Evolutionary conservation across 1,140 invertebrate genomes (phyloP).

Genomic region (Hormaphis cornu): DNA sequence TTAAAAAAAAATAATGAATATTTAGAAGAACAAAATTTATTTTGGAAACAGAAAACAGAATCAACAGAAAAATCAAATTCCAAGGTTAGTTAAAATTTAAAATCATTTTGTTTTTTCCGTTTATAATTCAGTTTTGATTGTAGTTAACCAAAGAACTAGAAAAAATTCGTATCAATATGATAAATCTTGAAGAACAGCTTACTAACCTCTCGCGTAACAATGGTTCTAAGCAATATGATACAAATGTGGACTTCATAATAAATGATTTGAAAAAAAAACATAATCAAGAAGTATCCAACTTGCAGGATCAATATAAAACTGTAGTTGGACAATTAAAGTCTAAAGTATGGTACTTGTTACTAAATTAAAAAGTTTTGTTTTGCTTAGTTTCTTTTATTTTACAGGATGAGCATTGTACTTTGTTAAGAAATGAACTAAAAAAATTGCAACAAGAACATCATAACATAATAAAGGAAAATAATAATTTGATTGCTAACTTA

Average conservation of each 20-base stretch:
- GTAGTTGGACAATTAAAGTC: background rate
- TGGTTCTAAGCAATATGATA: conserved; percentile 16
- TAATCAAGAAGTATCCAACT: conserved; percentile 2
- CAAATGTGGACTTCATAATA: background rate
- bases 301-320: conserved; percentile 17
- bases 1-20: conserved; percentile 12
- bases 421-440: background rate
- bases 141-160: conserved; percentile 11
- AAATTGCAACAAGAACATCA: conserved; percentile 17
- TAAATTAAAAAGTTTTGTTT: background rate
- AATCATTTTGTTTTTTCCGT: background rate
- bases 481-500: background rate
- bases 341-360: background rate
- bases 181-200: conserved; percentile 19
- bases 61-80: background rate
- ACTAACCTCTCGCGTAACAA: conserved; percentile 1
- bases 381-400: background rate
- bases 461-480: conserved; percentile 1
- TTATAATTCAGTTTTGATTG: background rate
- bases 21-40: conserved; percentile 6
- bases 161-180: conserved; percentile 8
- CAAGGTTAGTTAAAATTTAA: background rate
- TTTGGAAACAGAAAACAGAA: background rate
- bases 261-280: conserved; percentile 21
- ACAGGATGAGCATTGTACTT: conserved; percentile 2